Evolutionary conservation across 2,113 vertebrate genomes (phyloP).

Genomic region (Prunella fulvescens): DNA sequence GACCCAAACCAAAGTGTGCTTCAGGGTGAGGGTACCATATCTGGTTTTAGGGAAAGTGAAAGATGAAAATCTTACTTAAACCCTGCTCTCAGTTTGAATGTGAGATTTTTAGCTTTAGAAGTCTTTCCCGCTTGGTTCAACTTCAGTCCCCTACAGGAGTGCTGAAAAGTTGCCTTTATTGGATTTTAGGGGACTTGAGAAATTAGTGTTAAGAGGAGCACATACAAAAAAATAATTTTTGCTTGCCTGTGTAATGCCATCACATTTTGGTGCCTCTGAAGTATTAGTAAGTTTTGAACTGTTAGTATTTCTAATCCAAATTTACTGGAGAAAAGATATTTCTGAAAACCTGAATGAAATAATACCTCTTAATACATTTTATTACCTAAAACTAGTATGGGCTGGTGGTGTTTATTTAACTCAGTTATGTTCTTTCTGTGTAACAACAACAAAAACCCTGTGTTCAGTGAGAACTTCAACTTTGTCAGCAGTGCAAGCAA

Average conservation of each 20-base stretch:
- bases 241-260: not conserved
- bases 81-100: not conserved
- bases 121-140: not conserved
- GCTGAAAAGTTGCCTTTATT: not conserved
- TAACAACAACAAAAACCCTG: rapidly evolving
- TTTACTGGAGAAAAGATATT: not conserved
- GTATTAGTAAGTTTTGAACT: not conserved
- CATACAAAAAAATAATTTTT: not conserved
- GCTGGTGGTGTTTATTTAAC: not conserved
- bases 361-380: not conserved
- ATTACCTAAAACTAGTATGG: not conserved
- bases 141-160: not conserved
- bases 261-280: not conserved
- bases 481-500: not conserved
- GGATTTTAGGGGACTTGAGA: not conserved
- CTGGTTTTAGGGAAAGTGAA: not conserved
- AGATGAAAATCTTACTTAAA: not conserved
- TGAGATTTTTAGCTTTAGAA: not conserved
- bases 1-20: not conserved
- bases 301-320: not conserved
- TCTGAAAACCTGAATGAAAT: not conserved
- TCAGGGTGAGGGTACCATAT: not conserved
- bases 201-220: not conserved
- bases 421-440: not conserved
- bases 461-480: not conserved